Conservation (phyloP, 2,888 invertebrate genomes). For the Proisotoma minuta region DNA sequence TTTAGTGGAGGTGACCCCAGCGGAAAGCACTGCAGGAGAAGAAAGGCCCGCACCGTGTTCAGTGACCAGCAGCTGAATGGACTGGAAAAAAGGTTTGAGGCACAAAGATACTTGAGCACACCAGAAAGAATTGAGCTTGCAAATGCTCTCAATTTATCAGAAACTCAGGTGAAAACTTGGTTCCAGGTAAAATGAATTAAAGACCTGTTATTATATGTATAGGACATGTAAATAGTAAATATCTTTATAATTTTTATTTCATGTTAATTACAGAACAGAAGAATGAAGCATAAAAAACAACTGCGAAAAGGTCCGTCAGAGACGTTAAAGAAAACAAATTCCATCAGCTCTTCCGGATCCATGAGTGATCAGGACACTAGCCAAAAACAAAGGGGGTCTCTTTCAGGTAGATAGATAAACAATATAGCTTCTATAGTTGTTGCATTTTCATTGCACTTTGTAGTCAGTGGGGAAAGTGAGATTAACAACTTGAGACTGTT, state of each 20-base stretch:
- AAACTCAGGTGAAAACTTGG: slow-evolving; percentile 95
- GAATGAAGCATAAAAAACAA: slow-evolving; percentile 96
- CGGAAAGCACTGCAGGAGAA: slow-evolving; percentile 87
- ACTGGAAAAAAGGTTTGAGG: slow-evolving; percentile 89
- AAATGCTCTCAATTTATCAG: slow-evolving; percentile 83
- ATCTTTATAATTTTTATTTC: too few relatives aligned
- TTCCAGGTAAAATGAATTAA: slow-evolving; percentile 55
- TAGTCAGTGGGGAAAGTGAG: too few relatives aligned
- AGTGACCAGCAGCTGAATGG: slow-evolving; percentile 66
- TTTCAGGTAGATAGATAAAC: too few relatives aligned
- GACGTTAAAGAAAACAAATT: too few relatives aligned
- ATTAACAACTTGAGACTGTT: too few relatives aligned
- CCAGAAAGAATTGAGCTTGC: slow-evolving; percentile 94
- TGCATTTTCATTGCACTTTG: too few relatives aligned
- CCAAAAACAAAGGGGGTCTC: too few relatives aligned
- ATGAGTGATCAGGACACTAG: too few relatives aligned
- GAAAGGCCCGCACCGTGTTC: slow-evolving; percentile 91
- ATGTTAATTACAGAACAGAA: slow-evolving; percentile 76
- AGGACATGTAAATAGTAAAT: too few relatives aligned
- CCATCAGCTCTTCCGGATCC: background rate
- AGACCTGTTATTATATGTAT: too few relatives aligned
- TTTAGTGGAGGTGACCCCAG: slow-evolving; percentile 45
- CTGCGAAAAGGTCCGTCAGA: slow-evolving; percentile 58
- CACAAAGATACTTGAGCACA: slow-evolving; percentile 90
- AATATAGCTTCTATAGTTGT: too few relatives aligned